These are phyloP conservation scores for Lepetodrilus schrolli DNA, from an alignment of 2,888 invertebrate species.

Conservation along the genomic window DNA sequence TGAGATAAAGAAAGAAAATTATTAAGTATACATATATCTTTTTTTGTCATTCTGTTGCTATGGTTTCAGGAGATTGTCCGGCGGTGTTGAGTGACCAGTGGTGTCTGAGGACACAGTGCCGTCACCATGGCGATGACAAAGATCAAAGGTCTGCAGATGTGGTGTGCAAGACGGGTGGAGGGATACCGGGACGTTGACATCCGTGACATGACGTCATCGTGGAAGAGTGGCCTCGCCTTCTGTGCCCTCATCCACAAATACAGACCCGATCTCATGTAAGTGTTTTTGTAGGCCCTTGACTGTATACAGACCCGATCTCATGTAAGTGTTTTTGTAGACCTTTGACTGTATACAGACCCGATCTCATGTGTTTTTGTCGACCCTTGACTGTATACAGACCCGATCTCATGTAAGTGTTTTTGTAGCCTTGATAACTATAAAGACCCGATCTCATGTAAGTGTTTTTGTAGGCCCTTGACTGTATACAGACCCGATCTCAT, in stretches of 20 bases:
- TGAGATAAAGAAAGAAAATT: no score
- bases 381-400: conserved; percentile 96
- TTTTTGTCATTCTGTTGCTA: no score
- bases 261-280: conserved; percentile 96
- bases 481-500: conserved; percentile 95
- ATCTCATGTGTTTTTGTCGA: conserved; percentile 94
- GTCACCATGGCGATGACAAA: conserved; percentile 63
- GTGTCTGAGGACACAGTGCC: background rate
- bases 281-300: conserved; percentile 94
- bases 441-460: conserved; percentile 96
- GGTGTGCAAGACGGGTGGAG: conserved; percentile 92
- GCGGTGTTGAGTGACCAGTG: background rate
- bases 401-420: conserved; percentile 94
- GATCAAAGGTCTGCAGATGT: conserved; percentile 91
- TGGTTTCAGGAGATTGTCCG: no score
- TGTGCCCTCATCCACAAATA: conserved; percentile 97
- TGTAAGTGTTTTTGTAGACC: conserved; percentile 96
- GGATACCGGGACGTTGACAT: conserved; percentile 93
- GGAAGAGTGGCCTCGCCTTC: conserved; percentile 95
- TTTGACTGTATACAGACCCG: conserved; percentile 95
- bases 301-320: conserved; percentile 94
- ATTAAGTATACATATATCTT: no score
- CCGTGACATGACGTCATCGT: conserved; percentile 95
- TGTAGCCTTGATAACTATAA: conserved; percentile 97
- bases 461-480: conserved; percentile 95